Conservation (phyloP, 2,888 invertebrate genomes). For the Cosmopolites sordidus region DNA sequence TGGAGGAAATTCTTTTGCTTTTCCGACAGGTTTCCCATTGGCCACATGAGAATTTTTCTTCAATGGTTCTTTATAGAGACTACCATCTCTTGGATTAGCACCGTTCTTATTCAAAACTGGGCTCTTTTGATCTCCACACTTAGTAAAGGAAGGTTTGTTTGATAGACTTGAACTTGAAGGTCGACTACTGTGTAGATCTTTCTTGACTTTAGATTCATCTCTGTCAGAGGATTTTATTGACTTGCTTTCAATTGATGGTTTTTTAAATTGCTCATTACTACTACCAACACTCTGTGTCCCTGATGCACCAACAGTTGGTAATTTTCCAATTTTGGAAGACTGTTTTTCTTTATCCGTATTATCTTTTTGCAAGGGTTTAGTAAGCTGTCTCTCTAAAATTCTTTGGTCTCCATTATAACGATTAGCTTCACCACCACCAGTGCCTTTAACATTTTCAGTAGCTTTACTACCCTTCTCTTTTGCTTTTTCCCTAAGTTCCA, state of each 20-base stretch:
- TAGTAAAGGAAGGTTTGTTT: too few relatives aligned
- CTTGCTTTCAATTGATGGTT: background rate
- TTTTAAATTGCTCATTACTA: background rate
- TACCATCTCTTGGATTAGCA: too few relatives aligned
- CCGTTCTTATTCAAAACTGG: too few relatives aligned
- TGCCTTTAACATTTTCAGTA: slow-evolving; percentile 13
- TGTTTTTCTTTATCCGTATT: background rate
- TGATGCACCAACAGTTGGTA: background rate
- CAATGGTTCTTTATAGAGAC: background rate
- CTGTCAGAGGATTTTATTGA: background rate
- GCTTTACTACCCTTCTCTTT: slow-evolving; percentile 9
- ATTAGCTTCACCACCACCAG: slow-evolving; percentile 3
- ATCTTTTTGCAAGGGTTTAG: slow-evolving; percentile 7
- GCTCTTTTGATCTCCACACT: too few relatives aligned
- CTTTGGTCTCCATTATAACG: slow-evolving; percentile 6
- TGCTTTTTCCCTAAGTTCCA: background rate
- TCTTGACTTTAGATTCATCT: too few relatives aligned
- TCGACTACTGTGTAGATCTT: too few relatives aligned
- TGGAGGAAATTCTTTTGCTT: slow-evolving; percentile 52
- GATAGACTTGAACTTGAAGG: too few relatives aligned
- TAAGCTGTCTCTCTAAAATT: slow-evolving; percentile 18
- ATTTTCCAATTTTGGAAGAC: background rate
- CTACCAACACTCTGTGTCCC: background rate
- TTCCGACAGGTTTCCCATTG: background rate
- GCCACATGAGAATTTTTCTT: background rate